phyloP scores from a whole-genome alignment of 2,888 invertebrate species.

The Eristalis intricaria region DNA sequence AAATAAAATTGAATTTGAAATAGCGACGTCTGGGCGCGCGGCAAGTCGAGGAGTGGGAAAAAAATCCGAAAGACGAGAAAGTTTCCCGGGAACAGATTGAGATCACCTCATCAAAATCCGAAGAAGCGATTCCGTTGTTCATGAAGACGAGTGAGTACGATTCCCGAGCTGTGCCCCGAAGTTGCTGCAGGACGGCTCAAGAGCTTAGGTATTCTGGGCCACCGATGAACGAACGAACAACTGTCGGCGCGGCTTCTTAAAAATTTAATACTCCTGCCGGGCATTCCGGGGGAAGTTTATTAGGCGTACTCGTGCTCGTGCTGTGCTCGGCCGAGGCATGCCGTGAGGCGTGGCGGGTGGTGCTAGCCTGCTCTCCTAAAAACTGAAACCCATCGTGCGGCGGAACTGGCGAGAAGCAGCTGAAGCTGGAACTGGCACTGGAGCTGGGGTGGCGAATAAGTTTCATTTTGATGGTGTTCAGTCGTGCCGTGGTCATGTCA shows the following conservation, averaged over 20 bases:
- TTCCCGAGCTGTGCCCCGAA: background rate
- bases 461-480: conserved; percentile 40
- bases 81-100: conserved; percentile 59
- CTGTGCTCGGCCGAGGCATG: conserved; percentile 1
- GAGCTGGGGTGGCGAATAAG: background rate
- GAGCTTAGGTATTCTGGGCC: conserved; percentile 39
- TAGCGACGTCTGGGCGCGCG: conserved; percentile 20
- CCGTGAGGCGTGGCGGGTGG: background rate
- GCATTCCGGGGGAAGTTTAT: conserved; percentile 31
- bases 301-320: conserved; percentile 23
- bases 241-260: conserved; percentile 41
- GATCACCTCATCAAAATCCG: conserved; percentile 60
- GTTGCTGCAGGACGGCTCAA: background rate
- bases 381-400: background rate
- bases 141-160: background rate
- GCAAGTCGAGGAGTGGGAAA: background rate
- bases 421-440: background rate
- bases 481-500: conserved; percentile 49
- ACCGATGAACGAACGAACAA: conserved; percentile 27
- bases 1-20: conserved; percentile 70
- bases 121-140: conserved; percentile 41
- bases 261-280: conserved; percentile 56
- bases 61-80: conserved; percentile 13
- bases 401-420: background rate
- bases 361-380: too few species aligned